Conservation (phyloP, 2,797 vertebrate species). For the Falco cherrug region DNA sequence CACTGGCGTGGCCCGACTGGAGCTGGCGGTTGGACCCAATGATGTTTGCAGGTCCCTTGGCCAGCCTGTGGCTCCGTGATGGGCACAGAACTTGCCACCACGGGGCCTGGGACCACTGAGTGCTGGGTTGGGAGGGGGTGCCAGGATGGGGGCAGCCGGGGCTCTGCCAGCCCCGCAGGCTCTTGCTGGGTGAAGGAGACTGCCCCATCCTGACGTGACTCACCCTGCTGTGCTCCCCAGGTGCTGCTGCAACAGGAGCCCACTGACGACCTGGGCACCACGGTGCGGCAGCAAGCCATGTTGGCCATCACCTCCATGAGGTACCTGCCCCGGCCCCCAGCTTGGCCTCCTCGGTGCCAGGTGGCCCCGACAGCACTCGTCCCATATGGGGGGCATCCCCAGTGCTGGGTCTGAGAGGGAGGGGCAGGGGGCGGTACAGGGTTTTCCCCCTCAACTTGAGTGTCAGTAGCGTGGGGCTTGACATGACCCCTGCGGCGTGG, state of each 20-base stretch:
- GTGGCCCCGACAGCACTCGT: too few relatives aligned
- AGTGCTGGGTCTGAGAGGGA: too few relatives aligned
- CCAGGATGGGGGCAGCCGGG: background rate
- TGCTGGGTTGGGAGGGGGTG: background rate
- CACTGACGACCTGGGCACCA: background rate
- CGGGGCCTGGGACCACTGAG: background rate
- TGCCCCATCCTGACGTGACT: rapidly evolving
- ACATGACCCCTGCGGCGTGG: background rate
- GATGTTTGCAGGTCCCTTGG: background rate
- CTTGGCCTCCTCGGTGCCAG: background rate
- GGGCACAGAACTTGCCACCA: background rate
- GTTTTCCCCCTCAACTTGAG: too few relatives aligned
- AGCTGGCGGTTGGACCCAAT: background rate
- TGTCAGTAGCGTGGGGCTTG: too few relatives aligned
- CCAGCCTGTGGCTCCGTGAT: background rate
- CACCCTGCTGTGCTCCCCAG: background rate
- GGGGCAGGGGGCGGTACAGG: too few relatives aligned
- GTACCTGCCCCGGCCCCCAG: background rate
- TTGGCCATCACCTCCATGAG: background rate
- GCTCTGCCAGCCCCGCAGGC: background rate
- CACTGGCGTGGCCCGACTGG: background rate
- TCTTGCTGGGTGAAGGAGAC: background rate
- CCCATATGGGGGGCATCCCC: too few relatives aligned
- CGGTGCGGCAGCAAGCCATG: background rate
- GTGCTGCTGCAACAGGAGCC: background rate